Evolutionary conservation across 2,888 invertebrate species (phyloP).

Genomic region (Tyria jacobaeae): DNA sequence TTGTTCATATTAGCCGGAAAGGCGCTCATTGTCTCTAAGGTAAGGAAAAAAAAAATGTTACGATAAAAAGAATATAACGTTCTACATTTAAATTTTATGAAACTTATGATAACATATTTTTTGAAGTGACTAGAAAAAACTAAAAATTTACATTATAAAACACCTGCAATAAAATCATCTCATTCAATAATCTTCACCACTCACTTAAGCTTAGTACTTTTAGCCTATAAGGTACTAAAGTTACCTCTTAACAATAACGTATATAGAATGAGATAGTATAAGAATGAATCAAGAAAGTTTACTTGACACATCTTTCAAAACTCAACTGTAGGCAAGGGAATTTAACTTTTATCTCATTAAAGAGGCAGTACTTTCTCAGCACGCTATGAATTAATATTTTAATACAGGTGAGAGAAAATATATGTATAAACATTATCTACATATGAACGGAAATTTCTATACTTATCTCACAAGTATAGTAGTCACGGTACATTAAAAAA

Average conservation of each 20-base stretch:
- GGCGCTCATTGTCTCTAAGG: constrained; percentile 92
- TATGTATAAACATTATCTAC: neutral
- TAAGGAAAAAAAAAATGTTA: constrained; percentile 46
- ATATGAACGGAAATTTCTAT: constrained; percentile 26
- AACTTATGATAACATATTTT: neutral
- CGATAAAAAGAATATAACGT: neutral
- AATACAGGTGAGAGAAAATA: neutral
- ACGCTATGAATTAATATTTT: neutral
- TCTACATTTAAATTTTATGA: neutral
- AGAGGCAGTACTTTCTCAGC: neutral
- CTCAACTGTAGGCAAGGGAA: neutral
- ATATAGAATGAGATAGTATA: too few relatives aligned
- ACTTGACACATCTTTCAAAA: neutral
- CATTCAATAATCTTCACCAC: neutral
- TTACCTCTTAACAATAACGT: neutral
- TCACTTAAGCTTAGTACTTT: neutral
- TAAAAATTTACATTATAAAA: neutral
- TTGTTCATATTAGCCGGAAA: constrained; percentile 94
- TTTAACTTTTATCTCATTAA: constrained; percentile 1
- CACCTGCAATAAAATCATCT: neutral
- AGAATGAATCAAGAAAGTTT: neutral
- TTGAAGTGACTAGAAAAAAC: neutral
- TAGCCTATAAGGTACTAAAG: neutral
- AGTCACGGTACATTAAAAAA: constrained; percentile 20
- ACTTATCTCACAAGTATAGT: constrained; percentile 17